These are phyloP conservation scores for Corythoichthys intestinalis DNA, from an alignment of 2,113 vertebrate species.

Conservation along the genomic window DNA sequence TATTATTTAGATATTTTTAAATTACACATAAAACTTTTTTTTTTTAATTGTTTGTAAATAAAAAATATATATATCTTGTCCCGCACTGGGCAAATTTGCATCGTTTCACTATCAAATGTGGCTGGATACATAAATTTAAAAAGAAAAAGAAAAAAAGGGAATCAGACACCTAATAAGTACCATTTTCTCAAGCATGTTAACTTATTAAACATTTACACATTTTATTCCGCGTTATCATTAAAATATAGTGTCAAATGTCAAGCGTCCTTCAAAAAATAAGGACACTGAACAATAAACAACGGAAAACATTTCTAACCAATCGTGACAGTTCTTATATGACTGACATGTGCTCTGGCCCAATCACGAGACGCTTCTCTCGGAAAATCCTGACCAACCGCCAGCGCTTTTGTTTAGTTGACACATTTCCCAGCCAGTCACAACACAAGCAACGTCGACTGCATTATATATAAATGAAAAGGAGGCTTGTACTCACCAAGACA, in stretches of 20 bases:
- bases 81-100: not conserved
- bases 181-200: not conserved
- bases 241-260: not conserved
- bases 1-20: too few relatives aligned
- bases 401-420: not conserved
- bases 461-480: constrained; percentile 27
- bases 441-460: not conserved
- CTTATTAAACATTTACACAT: not conserved
- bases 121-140: too few relatives aligned
- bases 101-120: not conserved
- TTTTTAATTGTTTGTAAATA: too few relatives aligned
- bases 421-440: constrained; percentile 27
- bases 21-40: too few relatives aligned
- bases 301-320: not conserved
- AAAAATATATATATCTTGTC: not conserved
- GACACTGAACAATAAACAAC: not conserved
- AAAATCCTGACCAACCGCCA: constrained; percentile 35
- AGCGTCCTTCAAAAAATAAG: not conserved
- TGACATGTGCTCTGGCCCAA: constrained; percentile 20
- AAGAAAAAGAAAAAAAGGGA: too few relatives aligned
- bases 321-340: not conserved
- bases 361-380: not conserved
- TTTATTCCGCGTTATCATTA: not conserved
- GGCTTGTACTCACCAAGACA: constrained; percentile 22
- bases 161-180: too few relatives aligned